These are phyloP conservation scores for Marmota monax DNA, from an alignment of 2,113 vertebrate species.

Conservation along the genomic window DNA sequence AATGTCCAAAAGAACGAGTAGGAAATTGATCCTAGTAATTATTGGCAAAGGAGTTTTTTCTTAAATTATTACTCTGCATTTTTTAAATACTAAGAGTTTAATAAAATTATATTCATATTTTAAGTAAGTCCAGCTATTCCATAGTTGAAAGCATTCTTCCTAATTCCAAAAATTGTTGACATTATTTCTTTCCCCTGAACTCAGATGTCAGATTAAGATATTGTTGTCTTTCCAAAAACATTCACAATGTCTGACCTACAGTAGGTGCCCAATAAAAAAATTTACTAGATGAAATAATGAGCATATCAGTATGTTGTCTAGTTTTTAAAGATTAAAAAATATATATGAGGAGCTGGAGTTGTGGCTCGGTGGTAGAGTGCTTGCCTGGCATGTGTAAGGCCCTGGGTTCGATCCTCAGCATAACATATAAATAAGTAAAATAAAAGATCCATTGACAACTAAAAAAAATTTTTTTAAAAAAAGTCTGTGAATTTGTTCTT, in stretches of 20 bases:
- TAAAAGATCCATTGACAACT: no score
- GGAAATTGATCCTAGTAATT: not conserved
- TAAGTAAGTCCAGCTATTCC: not conserved
- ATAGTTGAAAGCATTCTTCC: not conserved
- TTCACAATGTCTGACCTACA: not conserved
- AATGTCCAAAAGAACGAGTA: not conserved
- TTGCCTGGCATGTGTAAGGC: no score
- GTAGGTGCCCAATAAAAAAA: not conserved
- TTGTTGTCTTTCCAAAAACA: not conserved
- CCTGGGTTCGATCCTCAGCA: no score
- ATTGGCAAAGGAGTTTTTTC: not conserved
- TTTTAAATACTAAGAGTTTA: not conserved
- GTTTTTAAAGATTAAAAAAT: not conserved
- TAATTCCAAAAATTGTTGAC: not conserved
- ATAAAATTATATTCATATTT: not conserved
- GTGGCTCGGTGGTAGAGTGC: no score
- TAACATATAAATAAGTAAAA: no score
- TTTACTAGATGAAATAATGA: not conserved
- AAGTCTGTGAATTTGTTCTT: not conserved
- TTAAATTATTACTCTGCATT: not conserved
- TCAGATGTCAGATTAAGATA: not conserved
- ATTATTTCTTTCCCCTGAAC: not conserved
- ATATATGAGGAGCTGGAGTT: no score
- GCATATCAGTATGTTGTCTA: not conserved
- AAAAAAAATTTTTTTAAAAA: not conserved